Evolutionary conservation across 2,113 vertebrate genomes (phyloP).

Genomic region (Pseudois nayaur): DNA sequence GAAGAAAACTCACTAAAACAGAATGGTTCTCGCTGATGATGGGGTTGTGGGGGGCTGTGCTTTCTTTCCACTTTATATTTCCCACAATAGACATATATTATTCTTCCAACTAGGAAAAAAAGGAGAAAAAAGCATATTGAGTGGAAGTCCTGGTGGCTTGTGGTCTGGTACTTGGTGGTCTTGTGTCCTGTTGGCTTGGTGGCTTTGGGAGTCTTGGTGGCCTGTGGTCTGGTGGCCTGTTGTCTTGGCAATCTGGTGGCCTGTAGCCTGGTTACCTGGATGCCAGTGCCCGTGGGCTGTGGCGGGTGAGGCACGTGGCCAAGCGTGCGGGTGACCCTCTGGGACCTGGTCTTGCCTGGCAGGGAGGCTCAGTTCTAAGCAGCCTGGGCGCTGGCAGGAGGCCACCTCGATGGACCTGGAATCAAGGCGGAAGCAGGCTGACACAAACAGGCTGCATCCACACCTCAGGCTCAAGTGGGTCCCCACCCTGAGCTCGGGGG

Average conservation of each 20-base stretch:
- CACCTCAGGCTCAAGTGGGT: not conserved
- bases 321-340: not conserved
- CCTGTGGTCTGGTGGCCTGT: not conserved
- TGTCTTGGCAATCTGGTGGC: not conserved
- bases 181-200: not conserved
- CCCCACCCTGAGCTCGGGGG: not conserved
- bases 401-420: not conserved
- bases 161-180: not conserved
- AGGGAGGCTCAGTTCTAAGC: not conserved
- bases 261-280: not conserved
- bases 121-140: not conserved
- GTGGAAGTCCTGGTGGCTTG: not conserved
- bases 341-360: not conserved
- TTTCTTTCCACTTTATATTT: not conserved
- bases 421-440: not conserved
- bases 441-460: not conserved
- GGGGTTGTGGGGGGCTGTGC: not conserved
- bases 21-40: not conserved
- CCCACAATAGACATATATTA: not conserved
- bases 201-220: not conserved
- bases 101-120: not conserved
- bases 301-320: accelerated
- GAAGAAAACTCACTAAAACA: not conserved
- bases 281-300: accelerated
- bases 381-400: not conserved